phyloP scores from a whole-genome alignment of 2,888 invertebrate species.

The Synergus japonicus region DNA sequence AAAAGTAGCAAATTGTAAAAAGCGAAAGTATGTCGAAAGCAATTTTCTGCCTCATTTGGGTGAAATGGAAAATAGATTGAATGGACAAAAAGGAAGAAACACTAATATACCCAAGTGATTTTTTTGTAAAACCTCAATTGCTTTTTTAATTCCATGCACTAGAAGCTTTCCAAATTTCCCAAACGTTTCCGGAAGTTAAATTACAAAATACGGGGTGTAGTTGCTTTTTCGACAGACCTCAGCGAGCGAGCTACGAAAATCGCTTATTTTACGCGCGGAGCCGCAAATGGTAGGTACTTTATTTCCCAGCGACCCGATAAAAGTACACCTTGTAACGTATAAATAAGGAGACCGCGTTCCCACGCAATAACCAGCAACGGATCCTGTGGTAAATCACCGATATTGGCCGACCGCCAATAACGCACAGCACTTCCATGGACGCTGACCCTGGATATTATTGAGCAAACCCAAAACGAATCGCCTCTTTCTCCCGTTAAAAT shows the following conservation, averaged over 20 bases:
- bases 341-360: conserved; percentile 67
- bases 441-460: conserved; percentile 44
- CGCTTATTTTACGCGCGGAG: conserved; percentile 57
- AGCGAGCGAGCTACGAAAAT: conserved; percentile 48
- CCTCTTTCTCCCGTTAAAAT: not conserved
- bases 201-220: not conserved
- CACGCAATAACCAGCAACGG: conserved; percentile 66
- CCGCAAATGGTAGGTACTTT: conserved; percentile 58
- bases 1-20: too few relatives aligned
- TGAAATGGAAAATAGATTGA: not conserved
- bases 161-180: not conserved
- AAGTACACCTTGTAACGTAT: conserved; percentile 56
- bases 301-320: conserved; percentile 53
- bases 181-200: conserved; percentile 10
- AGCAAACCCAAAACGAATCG: conserved; percentile 27
- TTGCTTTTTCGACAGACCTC: not conserved
- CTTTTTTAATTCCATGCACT: not conserved
- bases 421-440: conserved; percentile 51
- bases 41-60: not conserved
- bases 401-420: conserved; percentile 67
- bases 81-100: not conserved
- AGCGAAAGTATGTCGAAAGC: not conserved
- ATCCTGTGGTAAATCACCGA: conserved; percentile 70
- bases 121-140: not conserved
- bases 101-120: too few relatives aligned